Conservation (phyloP, 2,797 vertebrate species). For the Girardinus metallicus region DNA sequence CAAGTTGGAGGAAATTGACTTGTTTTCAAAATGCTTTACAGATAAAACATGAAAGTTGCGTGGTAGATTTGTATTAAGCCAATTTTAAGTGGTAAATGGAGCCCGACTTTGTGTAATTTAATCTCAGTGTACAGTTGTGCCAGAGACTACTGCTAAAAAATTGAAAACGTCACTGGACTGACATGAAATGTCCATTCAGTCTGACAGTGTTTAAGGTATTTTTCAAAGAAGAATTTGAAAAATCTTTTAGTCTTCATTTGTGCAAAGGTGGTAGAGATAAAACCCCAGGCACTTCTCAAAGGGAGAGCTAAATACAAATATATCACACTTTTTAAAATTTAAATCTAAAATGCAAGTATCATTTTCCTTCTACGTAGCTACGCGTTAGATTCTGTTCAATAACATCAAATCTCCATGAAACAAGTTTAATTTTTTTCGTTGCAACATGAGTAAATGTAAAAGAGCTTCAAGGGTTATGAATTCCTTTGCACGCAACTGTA, state of each 20-base stretch:
- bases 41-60: neutral
- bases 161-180: too few relatives aligned
- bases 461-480: neutral
- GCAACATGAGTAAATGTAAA: neutral
- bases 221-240: too few relatives aligned
- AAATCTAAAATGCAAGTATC: neutral
- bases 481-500: neutral
- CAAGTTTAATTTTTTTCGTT: neutral
- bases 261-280: too few relatives aligned
- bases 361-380: neutral
- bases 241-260: too few relatives aligned
- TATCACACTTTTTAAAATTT: neutral
- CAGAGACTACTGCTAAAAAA: neutral
- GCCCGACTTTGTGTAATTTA: neutral
- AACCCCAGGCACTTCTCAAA: too few relatives aligned
- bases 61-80: neutral
- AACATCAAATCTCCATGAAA: neutral
- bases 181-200: too few relatives aligned
- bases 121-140: neutral
- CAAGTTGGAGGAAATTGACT: neutral
- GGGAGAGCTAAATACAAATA: neutral
- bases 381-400: neutral
- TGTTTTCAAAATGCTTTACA: neutral
- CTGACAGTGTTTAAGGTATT: too few relatives aligned
- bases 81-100: neutral